A percentile compares a stretch with the other conserved stretches of the same genome.
Conservation (phyloP, 92 coral and sea anemone genomes). For the Umimayanthus kanabou region DNA sequence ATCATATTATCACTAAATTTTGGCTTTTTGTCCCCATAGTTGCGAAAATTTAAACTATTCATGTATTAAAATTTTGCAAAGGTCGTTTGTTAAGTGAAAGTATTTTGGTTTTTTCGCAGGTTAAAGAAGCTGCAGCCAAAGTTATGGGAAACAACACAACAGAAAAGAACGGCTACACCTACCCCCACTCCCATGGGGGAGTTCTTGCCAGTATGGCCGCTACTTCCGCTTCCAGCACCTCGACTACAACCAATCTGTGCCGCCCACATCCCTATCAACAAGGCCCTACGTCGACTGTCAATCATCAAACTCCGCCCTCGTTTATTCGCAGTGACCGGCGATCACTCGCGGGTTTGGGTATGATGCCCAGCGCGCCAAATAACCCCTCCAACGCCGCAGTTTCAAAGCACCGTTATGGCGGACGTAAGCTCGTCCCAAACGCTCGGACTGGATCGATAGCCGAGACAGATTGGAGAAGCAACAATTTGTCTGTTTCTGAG, state of each 20-base stretch:
- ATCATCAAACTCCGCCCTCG: slow-evolving; percentile 64
- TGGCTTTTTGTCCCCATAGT: too few relatives aligned
- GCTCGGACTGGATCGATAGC: slow-evolving; percentile 42
- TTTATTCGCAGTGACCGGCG: slow-evolving; percentile 82
- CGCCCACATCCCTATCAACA: slow-evolving; percentile 80
- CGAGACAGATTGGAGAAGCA: slow-evolving; percentile 71
- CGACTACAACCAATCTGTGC: slow-evolving; percentile 34
- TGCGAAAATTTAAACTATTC: too few relatives aligned
- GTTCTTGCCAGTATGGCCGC: slow-evolving; percentile 46
- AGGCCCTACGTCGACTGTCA: slow-evolving; percentile 59
- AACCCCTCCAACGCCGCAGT: slow-evolving; percentile 41
- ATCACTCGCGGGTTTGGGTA: slow-evolving; percentile 77
- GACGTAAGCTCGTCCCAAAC: slow-evolving; percentile 70
- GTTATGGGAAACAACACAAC: slow-evolving; percentile 2
- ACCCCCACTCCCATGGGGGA: slow-evolving; percentile 32
- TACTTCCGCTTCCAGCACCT: slow-evolving; percentile 35
- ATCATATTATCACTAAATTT: too few relatives aligned
- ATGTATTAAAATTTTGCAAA: too few relatives aligned
- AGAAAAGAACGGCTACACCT: slow-evolving; percentile 5
- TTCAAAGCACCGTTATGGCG: slow-evolving; percentile 75
- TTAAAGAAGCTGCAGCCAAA: slow-evolving; percentile 12
- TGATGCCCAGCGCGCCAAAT: slow-evolving; percentile 68
- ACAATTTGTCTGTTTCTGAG: slow-evolving; percentile 47
- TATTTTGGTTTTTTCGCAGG: not conserved
- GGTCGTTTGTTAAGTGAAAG: too few relatives aligned